Base-by-base conservation (phyloP, 2,888 invertebrate species). In the Agrilus cyanescens region DNA sequence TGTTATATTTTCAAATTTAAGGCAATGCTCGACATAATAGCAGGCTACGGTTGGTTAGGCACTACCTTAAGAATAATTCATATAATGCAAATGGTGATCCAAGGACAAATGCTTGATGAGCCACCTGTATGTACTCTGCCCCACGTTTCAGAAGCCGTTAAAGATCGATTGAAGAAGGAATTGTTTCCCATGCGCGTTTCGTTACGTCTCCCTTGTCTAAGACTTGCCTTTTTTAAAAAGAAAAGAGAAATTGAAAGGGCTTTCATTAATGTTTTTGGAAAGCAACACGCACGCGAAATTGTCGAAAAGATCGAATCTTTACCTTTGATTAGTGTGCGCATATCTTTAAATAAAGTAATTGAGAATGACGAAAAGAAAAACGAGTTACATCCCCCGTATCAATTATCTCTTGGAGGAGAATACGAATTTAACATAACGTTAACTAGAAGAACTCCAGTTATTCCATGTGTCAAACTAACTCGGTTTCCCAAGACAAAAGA, bases 1-100 rank as follows among this genome's bases (percentile, higher is more conserved):
- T 40, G 32, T 41, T 48, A 40, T 12, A 10, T 13, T 36, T 41
- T 3, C 15, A 5, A n/a, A n/a, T 66, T 67, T 12, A 69, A 95
- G 87, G 95, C 96, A 14, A 93, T 97, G 89, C 83, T 97, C 56
- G 98, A 97, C 67, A 82, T 90, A 10, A 79, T 83, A 34, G 89
- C 94, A 0, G 88, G 94, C 62, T 76, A 81, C 53, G 94, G 94
- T 37, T 96, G 93, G 90, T 69, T 97, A 6, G 73, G 80, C 4
- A 82, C 85, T 2, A 80, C 89, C 1, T 63, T 97, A 12, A 76
- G 77, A 43, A 73, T 87, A 43, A 85, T 89, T 53, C 73, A 79
- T 50, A 54, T 89, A 8, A 79, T 94, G 71, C 97, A 97, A 68
- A 85, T 88, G 75, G 72, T 94, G 12, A 75, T 95, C 4, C 96